Evolutionary conservation across 2,113 vertebrate genomes (phyloP).

Genomic region (Neodontobutis hainanensis): DNA sequence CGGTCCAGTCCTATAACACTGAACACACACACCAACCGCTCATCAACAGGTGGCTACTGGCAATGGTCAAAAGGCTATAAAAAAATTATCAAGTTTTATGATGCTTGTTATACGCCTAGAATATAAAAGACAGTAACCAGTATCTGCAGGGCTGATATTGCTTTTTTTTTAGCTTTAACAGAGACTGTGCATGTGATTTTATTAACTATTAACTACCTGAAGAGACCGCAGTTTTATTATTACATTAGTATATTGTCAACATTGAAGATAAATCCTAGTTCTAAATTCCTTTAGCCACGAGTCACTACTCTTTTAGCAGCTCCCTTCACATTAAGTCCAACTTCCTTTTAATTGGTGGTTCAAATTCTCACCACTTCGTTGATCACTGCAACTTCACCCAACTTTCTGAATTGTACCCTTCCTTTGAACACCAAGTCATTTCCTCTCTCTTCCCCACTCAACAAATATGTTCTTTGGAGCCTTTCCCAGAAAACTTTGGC

Average conservation of each 20-base stretch:
- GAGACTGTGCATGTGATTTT: no score
- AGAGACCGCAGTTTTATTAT: no score
- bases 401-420: constrained; percentile 52
- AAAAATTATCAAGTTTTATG: neutral
- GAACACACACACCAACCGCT: constrained; percentile 22
- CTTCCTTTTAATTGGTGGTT: constrained; percentile 49
- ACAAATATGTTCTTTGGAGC: constrained; percentile 84
- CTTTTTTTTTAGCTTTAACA: no score
- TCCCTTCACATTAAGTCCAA: constrained; percentile 67
- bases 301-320: constrained; percentile 39
- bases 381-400: constrained; percentile 58
- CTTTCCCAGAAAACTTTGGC: constrained; percentile 80
- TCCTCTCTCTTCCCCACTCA: constrained; percentile 84
- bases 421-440: constrained; percentile 78
- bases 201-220: no score
- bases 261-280: no score
- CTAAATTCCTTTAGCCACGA: constrained; percentile 16
- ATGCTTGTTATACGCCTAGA: neutral
- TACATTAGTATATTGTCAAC: no score
- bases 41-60: constrained; percentile 41
- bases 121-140: neutral
- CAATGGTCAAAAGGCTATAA: constrained; percentile 7
- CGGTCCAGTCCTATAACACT: constrained; percentile 62
- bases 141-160: neutral
- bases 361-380: constrained; percentile 49